A percentile compares a stretch with the other conserved stretches of the same genome.
Evolutionary conservation across 2,113 vertebrate species (phyloP).

Genomic region (Microtus pennsylvanicus): DNA sequence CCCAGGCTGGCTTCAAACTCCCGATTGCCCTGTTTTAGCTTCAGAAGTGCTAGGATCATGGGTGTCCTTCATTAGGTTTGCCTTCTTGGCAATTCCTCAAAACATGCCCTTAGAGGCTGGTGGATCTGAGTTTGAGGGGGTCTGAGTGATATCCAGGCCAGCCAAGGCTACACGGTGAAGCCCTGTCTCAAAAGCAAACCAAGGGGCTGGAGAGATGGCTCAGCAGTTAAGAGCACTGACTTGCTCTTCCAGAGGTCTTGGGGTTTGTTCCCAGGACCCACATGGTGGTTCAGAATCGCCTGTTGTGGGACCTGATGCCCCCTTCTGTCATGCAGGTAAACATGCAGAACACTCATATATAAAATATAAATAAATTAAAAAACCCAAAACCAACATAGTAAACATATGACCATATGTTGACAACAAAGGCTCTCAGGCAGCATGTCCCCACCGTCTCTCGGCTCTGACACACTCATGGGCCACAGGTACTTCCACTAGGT

Average conservation of each 20-base stretch:
- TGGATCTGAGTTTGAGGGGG: too few species aligned
- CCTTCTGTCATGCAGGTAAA: not conserved
- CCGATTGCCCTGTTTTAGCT: not conserved
- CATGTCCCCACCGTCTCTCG: not conserved
- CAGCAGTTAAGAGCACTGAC: not conserved
- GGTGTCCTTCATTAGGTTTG: not conserved
- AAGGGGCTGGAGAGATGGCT: not conserved
- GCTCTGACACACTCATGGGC: not conserved
- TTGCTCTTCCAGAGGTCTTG: too few species aligned
- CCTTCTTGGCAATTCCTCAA: not conserved
- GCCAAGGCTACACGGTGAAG: not conserved
- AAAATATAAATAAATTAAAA: not conserved
- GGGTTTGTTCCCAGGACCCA: not conserved
- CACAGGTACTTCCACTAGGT: accelerated
- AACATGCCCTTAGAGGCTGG: not conserved
- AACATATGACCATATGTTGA: not conserved
- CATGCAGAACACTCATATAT: not conserved
- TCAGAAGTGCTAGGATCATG: not conserved
- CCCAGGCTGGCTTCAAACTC: not conserved
- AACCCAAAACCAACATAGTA: not conserved
- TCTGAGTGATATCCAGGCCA: not conserved
- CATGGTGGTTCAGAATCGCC: not conserved
- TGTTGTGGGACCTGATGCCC: not conserved
- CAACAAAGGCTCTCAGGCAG: not conserved
- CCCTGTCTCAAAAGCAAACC: not conserved